Percentiles rank a stretch among this genome's conserved stretches.
Evolutionary conservation across 2,797 vertebrate genomes (phyloP).

Genomic region (Chelmon rostratus): DNA sequence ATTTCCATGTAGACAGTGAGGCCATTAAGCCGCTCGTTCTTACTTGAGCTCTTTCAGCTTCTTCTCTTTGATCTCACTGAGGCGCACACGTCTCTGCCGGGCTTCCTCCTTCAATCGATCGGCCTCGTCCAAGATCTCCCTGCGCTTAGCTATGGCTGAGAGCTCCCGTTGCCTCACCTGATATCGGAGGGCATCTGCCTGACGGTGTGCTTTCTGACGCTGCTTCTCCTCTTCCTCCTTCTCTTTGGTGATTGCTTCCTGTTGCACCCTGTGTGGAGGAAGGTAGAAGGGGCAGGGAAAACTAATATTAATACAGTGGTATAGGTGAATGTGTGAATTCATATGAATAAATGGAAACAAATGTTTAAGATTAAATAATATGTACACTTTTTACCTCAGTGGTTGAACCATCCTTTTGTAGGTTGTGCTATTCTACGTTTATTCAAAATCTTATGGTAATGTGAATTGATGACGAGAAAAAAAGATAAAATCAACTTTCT

Average conservation of each 20-base stretch:
- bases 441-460: background rate
- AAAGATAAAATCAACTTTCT: background rate
- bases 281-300: background rate
- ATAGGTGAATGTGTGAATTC: background rate
- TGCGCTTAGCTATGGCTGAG: conserved; percentile 74
- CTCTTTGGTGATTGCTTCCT: conserved; percentile 83
- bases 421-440: too few species aligned
- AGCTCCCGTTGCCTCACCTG: conserved; percentile 88
- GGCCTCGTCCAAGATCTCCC: conserved; percentile 84
- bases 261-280: conserved; percentile 82
- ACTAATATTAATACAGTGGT: background rate
- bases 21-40: conserved; percentile 19
- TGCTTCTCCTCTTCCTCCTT: conserved; percentile 78
- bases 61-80: conserved; percentile 87
- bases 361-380: background rate
- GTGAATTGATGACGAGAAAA: background rate
- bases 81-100: conserved; percentile 75
- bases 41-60: conserved; percentile 92
- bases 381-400: background rate
- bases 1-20: background rate
- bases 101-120: conserved; percentile 84
- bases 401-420: background rate
- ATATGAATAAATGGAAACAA: background rate
- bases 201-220: conserved; percentile 49
- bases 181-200: conserved; percentile 81